These are phyloP conservation scores for Mimachlamys varia DNA, from an alignment of 2,888 invertebrate genomes.

Conservation along the genomic window DNA sequence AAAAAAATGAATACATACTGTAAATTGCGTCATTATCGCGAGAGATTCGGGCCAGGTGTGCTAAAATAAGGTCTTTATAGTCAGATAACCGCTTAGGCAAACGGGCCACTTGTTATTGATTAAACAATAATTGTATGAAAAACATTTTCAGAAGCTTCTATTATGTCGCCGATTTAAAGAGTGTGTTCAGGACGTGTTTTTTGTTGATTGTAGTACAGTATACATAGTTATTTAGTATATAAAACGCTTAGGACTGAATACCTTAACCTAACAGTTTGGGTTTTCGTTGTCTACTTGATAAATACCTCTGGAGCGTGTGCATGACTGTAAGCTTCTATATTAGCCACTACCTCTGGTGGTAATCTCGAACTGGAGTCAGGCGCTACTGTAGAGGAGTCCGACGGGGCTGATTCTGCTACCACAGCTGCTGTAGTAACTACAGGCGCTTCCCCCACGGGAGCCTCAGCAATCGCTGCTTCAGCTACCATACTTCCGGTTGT, in stretches of 20 bases:
- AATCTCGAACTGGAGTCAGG: neutral
- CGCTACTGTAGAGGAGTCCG: neutral
- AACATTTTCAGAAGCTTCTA: too few relatives aligned
- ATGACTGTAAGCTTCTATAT: neutral
- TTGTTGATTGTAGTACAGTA: too few relatives aligned
- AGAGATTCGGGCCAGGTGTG: too few relatives aligned
- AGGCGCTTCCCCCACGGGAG: neutral
- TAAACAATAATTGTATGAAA: too few relatives aligned
- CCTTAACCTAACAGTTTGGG: neutral
- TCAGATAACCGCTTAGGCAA: too few relatives aligned
- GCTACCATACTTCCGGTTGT: neutral
- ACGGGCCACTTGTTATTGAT: too few relatives aligned
- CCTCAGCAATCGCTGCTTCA: neutral
- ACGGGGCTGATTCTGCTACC: neutral
- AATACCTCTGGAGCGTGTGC: neutral
- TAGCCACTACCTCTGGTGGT: slow-evolving; percentile 2
- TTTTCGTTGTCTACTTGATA: neutral
- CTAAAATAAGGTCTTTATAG: too few relatives aligned
- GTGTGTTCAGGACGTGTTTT: too few relatives aligned
- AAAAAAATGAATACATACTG: too few relatives aligned
- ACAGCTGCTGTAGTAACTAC: neutral
- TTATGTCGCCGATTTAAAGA: too few relatives aligned
- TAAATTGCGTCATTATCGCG: too few relatives aligned
- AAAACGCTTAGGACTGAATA: neutral
- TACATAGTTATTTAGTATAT: too few relatives aligned